Evolutionary conservation across 1,140 invertebrate genomes (phyloP).

Genomic region (Samia ricini): DNA sequence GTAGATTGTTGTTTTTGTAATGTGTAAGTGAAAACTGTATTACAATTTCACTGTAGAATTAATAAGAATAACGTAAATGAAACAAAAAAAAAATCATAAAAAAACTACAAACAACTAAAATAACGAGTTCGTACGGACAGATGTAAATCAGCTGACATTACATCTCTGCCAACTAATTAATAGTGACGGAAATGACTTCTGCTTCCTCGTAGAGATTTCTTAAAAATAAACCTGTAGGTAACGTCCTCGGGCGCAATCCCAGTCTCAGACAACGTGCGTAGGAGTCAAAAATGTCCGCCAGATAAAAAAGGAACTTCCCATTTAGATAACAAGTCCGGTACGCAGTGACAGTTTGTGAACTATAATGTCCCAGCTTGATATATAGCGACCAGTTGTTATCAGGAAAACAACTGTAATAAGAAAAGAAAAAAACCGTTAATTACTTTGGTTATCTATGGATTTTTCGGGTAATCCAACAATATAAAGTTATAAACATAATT

Average conservation of each 20-base stretch:
- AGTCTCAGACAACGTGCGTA: constrained; percentile 14
- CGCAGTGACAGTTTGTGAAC: constrained; percentile 13
- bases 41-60: no score
- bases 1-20: no score
- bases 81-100: not conserved
- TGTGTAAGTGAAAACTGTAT: no score
- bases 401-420: not conserved
- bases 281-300: constrained; percentile 50
- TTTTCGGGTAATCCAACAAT: no score
- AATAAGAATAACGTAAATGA: not conserved
- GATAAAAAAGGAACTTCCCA: constrained; percentile 59
- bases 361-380: not conserved
- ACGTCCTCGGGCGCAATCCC: not conserved
- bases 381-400: not conserved
- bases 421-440: no score
- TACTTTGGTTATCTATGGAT: not conserved
- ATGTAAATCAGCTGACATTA: not conserved
- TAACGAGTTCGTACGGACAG: not conserved
- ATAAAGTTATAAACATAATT: no score
- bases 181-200: not conserved
- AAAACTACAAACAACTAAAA: no score
- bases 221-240: not conserved
- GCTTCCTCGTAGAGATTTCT: not conserved
- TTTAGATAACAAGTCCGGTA: constrained; percentile 46
- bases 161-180: not conserved